Evolutionary conservation across 2,797 vertebrate genomes (phyloP).

Genomic region (Bovichtus variegatus): DNA sequence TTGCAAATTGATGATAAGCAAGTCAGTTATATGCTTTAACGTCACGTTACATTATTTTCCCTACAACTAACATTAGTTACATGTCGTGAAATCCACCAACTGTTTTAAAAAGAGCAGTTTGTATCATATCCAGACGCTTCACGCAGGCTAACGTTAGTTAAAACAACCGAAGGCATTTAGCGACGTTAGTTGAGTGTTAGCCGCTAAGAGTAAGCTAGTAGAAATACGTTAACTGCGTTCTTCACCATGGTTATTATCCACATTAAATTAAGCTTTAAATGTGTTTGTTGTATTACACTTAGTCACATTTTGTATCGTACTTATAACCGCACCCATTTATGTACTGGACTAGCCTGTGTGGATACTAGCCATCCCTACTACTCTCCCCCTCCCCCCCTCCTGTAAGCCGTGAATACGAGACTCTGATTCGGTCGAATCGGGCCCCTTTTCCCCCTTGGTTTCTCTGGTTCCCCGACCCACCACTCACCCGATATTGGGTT

Average conservation of each 20-base stretch:
- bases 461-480: constrained; percentile 74
- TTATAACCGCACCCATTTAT: constrained; percentile 73
- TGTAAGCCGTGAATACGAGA: constrained; percentile 75
- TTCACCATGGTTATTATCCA: constrained; percentile 10
- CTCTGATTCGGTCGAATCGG: constrained; percentile 72
- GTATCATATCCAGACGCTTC: not conserved
- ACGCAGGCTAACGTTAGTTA: not conserved
- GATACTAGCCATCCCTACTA: constrained; percentile 49
- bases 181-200: constrained; percentile 47
- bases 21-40: constrained; percentile 10
- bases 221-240: constrained; percentile 42
- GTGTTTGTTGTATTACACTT: not conserved
- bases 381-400: constrained; percentile 80
- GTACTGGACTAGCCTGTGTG: constrained; percentile 44
- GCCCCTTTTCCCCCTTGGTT: constrained; percentile 87
- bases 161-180: not conserved
- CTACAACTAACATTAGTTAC: not conserved
- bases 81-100: not conserved
- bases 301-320: constrained; percentile 12
- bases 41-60: not conserved
- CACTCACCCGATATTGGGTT: constrained; percentile 88
- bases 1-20: not conserved
- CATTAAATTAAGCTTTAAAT: not conserved
- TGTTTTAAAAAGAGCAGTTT: not conserved
- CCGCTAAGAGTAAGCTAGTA: constrained; percentile 53